Evolutionary conservation across 2,113 vertebrate species (phyloP).

Genomic region (Irena cyanogastra): DNA sequence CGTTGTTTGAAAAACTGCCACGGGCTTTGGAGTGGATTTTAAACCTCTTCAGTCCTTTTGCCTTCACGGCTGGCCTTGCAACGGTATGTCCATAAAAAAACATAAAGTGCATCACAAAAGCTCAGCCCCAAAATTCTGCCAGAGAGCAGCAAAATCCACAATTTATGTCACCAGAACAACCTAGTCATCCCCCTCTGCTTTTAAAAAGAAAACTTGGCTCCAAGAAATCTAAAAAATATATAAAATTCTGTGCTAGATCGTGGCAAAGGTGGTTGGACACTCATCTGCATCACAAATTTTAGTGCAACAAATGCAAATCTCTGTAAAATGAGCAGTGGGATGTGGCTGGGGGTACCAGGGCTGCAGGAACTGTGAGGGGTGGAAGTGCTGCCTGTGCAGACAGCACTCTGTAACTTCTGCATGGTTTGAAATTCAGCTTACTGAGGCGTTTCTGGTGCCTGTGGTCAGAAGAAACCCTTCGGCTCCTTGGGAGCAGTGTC

Average conservation of each 20-base stretch:
- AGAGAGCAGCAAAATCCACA: fast-evolving
- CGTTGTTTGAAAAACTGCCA: conserved; percentile 74
- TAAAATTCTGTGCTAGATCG: fast-evolving
- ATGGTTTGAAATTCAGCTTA: neutral
- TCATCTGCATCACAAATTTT: fast-evolving
- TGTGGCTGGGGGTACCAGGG: neutral
- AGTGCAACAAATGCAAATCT: neutral
- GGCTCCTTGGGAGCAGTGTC: neutral
- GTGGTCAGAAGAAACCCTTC: neutral
- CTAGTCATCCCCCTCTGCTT: neutral
- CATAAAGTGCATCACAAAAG: no score
- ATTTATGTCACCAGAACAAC: fast-evolving
- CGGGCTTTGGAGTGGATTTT: conserved; percentile 75
- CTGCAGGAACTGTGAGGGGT: neutral
- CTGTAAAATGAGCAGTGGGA: neutral
- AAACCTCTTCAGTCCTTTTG: conserved; percentile 81
- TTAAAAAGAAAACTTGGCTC: neutral
- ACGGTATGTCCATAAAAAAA: conserved; percentile 63
- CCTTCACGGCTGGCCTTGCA: conserved; percentile 80
- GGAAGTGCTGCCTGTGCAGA: neutral
- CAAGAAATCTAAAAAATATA: neutral
- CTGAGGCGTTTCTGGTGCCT: neutral
- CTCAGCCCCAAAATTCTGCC: neutral
- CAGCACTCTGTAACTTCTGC: neutral
- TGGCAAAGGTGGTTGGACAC: neutral